Evolutionary conservation across 1,140 invertebrate genomes (phyloP), one percentile per base, ranked within the genome.

Genomic region (Epicauta chinensis): DNA sequence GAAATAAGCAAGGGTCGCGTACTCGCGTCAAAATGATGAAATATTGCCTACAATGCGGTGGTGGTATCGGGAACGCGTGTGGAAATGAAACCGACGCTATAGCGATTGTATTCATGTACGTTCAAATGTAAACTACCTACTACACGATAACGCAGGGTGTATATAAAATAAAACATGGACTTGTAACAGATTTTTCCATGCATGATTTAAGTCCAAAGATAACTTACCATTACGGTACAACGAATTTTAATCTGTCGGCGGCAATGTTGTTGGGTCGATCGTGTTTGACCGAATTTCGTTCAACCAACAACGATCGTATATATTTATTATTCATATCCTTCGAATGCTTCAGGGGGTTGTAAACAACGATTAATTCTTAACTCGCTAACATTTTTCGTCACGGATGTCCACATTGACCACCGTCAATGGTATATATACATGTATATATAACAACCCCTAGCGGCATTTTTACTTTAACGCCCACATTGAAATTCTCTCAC

Each of bases 61-160:
- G 23, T 23, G 23, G 52, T 52, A 51, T 50, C 40, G 50, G 44
- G 50, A 44, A 48, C 44, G 50, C 45, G 58, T 56, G 51, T 52
- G 48, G 53, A 49, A 55, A 56, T 30, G 51, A 39, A 35, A 41
- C 32, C 32, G 40, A 34, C 40, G 46, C 29, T 37, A 30, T 45
- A 42, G 41, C 43, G 39, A 41, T 53, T 46, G 37, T 44, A 56
- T 57, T 53, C 55, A 53, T 57, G 55, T 57, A 54, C 16, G 48
- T 53, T 57, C 56, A 47, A 58, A 58, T 58, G 56, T 58, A 54
- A 58, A 58, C 56, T 47, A 58, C 46, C 52, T 43, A 53, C 56
- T 29, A 58, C 52, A 58, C 52, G 51, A 57, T 57, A 57, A 54
- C 55, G 47, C 29, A 43, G 13, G 35, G 51, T 23, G n/a, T n/a